Base-by-base conservation (phyloP, 2,888 invertebrate genomes). In the Xylota segnis region DNA sequence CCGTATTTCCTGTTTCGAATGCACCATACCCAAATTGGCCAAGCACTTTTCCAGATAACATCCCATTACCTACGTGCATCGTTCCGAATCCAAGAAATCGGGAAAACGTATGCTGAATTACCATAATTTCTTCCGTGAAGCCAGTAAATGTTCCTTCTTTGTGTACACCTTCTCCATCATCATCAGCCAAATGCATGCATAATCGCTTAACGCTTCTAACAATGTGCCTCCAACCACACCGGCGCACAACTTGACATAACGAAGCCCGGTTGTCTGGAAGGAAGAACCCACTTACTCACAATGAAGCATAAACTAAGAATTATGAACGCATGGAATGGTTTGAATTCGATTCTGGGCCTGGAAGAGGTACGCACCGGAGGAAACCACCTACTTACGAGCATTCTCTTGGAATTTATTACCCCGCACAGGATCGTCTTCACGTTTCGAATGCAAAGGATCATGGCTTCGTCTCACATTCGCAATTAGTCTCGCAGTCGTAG, bases 171-270 rank as follows among this genome's bases (percentile, higher is more conserved):
- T 81, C 45, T 75, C 18, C 59, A 81, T 75, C 81, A 71, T 77
- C 61, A 63, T 82, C 66, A 82, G 66, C 63, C 34, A 66, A 82
- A 72, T 77, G 76, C 86, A 74, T 86, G 82, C 82, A 86, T 86
- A 86, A 86, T 86, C 66, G 76, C 61, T 68, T 82, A 50, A 81
- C 68, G 71, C 71, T 72, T 32, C 59, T 32, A 86, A 71, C 81
- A 81, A 77, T 86, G 76, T 74, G 70, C 81, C 54, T 75, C 71
- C 47, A 75, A 65, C 58, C 32, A 47, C n/a, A 50, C 16, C 54
- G 37, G 65, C 43, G 40, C 18, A 65, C 32, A 14, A 65, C 75
- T 63, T 65, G 63, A 83, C 66, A 75, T 43, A 66, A 43, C 66
- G 59, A 66, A 61, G 47, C 43, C 45, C 59, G 32, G 47, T 74